Conservation (phyloP, 2,797 vertebrate species). For the Mormyrus hasselquistii region DNA sequence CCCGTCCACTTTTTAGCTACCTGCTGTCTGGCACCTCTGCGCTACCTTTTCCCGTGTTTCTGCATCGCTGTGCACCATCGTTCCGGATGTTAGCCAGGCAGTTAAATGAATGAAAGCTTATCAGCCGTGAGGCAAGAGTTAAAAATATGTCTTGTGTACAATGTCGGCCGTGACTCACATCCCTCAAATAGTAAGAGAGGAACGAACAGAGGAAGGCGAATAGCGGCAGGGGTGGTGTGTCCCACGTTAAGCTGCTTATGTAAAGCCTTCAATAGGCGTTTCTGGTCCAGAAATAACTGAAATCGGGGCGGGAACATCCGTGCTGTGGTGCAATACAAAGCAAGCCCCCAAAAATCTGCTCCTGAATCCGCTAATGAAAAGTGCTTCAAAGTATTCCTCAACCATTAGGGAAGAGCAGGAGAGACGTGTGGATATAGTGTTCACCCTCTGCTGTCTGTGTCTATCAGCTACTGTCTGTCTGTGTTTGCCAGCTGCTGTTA, state of each 20-base stretch:
- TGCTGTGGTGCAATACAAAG: not conserved
- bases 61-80: not conserved
- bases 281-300: not conserved
- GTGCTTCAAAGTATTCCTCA: not conserved
- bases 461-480: not conserved
- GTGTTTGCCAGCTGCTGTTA: not conserved
- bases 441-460: not conserved
- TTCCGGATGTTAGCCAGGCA: not conserved
- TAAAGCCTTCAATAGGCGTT: not conserved
- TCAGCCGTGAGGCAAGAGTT: not conserved
- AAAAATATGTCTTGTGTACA: not conserved
- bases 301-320: not conserved
- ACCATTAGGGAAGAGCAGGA: not conserved
- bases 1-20: not conserved
- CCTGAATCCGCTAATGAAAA: not conserved
- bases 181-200: not conserved
- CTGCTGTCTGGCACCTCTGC: not conserved
- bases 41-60: not conserved
- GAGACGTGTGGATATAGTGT: not conserved
- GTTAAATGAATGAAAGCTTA: not conserved
- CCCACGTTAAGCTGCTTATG: slow-evolving; percentile 6
- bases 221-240: not conserved
- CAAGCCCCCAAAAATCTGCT: not conserved
- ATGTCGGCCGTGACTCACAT: not conserved
- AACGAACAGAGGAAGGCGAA: not conserved